phyloP scores from a whole-genome alignment of 30 jellyfish, hydroid and myxozoan species.

The Phacellophora camtschatica region DNA sequence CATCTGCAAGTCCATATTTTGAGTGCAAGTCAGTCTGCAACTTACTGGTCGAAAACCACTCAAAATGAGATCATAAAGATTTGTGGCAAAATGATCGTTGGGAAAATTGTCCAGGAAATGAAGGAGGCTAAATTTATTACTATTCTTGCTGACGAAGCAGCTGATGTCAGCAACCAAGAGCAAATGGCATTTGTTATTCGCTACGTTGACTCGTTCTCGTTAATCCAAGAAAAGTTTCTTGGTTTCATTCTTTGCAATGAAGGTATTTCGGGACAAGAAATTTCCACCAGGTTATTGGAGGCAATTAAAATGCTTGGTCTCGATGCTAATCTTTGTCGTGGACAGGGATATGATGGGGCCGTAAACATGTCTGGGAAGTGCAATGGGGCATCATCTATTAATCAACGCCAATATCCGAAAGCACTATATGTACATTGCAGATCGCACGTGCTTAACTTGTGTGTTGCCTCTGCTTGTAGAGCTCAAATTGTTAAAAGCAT shows the following conservation, averaged over 20 bases:
- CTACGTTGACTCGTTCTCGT: not conserved
- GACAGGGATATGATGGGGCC: slow-evolving; percentile 77
- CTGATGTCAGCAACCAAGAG: slow-evolving; percentile 7
- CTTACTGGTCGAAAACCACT: slow-evolving; percentile 16
- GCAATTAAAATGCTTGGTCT: not conserved
- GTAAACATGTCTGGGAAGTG: slow-evolving; percentile 59
- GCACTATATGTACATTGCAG: slow-evolving; percentile 57
- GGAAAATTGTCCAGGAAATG: not conserved
- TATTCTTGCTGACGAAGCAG: slow-evolving; percentile 19
- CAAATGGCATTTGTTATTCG: slow-evolving; percentile 36
- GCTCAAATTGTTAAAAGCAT: not conserved
- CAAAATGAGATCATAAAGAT: not conserved
- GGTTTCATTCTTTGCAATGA: slow-evolving; percentile 55
- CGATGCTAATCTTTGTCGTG: too few species aligned
- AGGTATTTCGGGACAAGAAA: slow-evolving; percentile 50
- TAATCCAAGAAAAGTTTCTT: slow-evolving; percentile 52
- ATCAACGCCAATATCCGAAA: not conserved
- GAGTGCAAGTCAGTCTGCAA: slow-evolving; percentile 1
- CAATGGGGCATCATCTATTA: slow-evolving; percentile 19
- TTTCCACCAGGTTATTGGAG: not conserved
- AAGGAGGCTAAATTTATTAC: not conserved
- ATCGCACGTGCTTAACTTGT: slow-evolving; percentile 36
- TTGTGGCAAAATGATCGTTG: not conserved
- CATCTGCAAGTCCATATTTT: not conserved
- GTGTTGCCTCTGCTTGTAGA: not conserved